Conservation (phyloP, 2,888 invertebrate species). For the Plebejus melissa region DNA sequence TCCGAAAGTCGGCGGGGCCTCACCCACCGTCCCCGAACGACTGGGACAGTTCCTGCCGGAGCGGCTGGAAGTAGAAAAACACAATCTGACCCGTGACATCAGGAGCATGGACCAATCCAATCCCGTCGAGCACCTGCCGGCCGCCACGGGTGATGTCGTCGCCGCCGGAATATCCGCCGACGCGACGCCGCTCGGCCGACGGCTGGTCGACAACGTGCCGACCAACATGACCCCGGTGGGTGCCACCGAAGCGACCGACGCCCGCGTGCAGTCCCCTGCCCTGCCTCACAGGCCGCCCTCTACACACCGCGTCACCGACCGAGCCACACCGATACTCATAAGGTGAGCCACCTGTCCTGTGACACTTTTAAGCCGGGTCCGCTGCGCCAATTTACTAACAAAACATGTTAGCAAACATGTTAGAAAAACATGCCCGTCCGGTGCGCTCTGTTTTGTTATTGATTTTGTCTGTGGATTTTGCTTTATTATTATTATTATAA, state of each 20-base stretch:
- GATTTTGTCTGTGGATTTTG: no score
- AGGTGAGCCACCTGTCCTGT: slow-evolving; percentile 45
- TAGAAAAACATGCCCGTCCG: no score
- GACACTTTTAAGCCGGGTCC: neutral
- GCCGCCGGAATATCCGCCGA: slow-evolving; percentile 40
- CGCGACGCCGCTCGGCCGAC: slow-evolving; percentile 41
- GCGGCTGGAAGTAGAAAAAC: slow-evolving; percentile 17
- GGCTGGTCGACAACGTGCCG: slow-evolving; percentile 51
- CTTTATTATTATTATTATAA: no score
- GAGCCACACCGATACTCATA: slow-evolving; percentile 62
- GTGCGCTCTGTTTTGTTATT: no score
- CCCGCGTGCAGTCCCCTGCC: slow-evolving; percentile 68
- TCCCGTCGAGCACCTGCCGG: slow-evolving; percentile 9
- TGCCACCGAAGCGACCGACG: slow-evolving; percentile 64
- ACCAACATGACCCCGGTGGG: slow-evolving; percentile 60
- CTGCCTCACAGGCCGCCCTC: slow-evolving; percentile 66
- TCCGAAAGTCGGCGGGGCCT: slow-evolving; percentile 34
- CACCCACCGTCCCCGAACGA: slow-evolving; percentile 37
- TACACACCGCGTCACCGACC: slow-evolving; percentile 54
- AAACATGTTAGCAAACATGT: no score
- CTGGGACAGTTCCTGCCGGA: slow-evolving; percentile 32
- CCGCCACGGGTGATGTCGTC: slow-evolving; percentile 19
- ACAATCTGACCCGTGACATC: neutral
- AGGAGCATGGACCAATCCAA: slow-evolving; percentile 21
- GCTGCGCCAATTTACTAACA: no score